Conservation (phyloP, 1,140 invertebrate genomes). For the Pygmarrhopalites habei region DNA sequence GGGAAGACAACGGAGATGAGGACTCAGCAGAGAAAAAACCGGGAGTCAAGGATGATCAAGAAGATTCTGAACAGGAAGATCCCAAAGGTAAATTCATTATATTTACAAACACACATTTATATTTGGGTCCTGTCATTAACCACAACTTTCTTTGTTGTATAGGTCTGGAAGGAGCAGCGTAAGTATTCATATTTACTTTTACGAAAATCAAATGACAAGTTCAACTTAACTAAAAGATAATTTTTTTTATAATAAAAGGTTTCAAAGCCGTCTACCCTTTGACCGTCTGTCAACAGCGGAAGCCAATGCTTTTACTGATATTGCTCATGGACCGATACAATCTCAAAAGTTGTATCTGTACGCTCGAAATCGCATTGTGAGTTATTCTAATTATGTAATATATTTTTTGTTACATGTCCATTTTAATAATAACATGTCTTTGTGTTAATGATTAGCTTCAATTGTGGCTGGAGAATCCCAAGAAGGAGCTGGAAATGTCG, state of each 20-base stretch:
- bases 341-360: constrained; percentile 86
- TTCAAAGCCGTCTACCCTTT: constrained; percentile 85
- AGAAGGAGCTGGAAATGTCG: constrained; percentile 79
- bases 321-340: constrained; percentile 68
- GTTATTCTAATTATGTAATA: constrained; percentile 30
- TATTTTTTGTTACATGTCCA: background rate
- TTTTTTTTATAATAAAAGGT: too few species aligned
- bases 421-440: background rate
- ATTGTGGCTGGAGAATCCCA: constrained; percentile 94
- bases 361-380: constrained; percentile 79
- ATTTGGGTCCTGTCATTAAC: background rate
- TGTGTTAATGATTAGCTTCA: constrained; percentile 61
- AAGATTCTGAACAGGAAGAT: background rate
- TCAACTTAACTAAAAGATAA: too few species aligned
- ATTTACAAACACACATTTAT: too few species aligned
- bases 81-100: background rate
- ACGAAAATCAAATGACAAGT: too few species aligned
- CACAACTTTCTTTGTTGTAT: too few species aligned
- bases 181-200: too few species aligned
- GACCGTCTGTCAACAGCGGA: constrained; percentile 92
- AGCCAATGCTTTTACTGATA: constrained; percentile 86
- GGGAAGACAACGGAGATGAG: background rate
- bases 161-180: constrained; percentile 81
- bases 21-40: background rate
- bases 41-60: background rate